These are phyloP conservation scores for Synanceia verrucosa DNA, from an alignment of 2,797 vertebrate species.

Conservation along the genomic window DNA sequence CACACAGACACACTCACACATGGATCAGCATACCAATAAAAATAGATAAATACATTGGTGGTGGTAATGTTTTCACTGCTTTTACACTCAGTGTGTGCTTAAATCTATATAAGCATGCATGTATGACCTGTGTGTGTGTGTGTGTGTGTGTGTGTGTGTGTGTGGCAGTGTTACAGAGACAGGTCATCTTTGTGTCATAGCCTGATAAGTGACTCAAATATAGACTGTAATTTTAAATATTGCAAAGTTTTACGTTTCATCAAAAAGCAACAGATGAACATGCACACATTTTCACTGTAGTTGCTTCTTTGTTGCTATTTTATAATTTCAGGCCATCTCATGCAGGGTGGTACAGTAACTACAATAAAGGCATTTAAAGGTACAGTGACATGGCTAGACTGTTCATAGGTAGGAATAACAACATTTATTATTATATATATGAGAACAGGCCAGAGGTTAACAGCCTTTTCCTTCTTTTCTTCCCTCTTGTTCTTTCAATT, in stretches of 20 bases:
- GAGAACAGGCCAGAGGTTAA: neutral
- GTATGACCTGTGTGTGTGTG: conserved; percentile 16
- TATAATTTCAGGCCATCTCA: too few species aligned
- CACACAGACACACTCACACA: conserved; percentile 1
- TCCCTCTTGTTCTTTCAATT: conserved; percentile 42
- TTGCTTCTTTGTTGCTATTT: neutral
- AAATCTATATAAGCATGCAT: conserved; percentile 12
- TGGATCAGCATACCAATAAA: conserved; percentile 63
- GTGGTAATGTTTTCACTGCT: conserved; percentile 21
- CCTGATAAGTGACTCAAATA: conserved; percentile 1
- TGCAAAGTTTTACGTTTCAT: neutral
- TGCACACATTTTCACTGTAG: conserved; percentile 7
- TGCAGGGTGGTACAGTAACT: neutral
- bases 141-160: conserved; percentile 2
- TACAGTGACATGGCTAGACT: neutral
- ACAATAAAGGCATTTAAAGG: neutral
- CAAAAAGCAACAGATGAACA: neutral
- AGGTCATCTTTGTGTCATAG: conserved; percentile 25
- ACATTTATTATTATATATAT: neutral
- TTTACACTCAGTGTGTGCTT: conserved; percentile 34
- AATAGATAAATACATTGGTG: conserved; percentile 47
- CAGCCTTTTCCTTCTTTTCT: conserved; percentile 16
- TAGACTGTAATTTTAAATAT: neutral
- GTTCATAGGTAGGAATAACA: neutral
- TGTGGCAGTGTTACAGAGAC: conserved; percentile 7